A percentile compares a stretch with the other conserved stretches of the same genome.
Evolutionary conservation across 2,888 invertebrate species (phyloP).

Genomic region (Eupelmus urozonus): DNA sequence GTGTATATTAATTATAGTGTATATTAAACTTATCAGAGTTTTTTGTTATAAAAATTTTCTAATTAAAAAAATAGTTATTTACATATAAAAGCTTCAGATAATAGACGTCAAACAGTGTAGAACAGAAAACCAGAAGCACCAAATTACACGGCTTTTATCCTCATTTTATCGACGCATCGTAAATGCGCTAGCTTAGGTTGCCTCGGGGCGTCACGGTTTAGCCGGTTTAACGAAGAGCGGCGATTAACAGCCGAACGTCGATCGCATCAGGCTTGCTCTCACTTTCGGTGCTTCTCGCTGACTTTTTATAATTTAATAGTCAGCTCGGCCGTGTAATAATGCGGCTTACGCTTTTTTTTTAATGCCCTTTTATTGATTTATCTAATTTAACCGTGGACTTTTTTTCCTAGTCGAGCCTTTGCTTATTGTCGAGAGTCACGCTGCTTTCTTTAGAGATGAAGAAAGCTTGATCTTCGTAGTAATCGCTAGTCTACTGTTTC

Average conservation of each 20-base stretch:
- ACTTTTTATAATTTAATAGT: neutral
- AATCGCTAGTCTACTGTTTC: too few relatives aligned
- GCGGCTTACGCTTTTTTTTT: neutral
- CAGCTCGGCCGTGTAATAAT: neutral
- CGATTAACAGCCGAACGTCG: slow-evolving; percentile 19
- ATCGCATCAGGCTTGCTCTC: slow-evolving; percentile 12
- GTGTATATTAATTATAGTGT: too few relatives aligned
- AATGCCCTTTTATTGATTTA: slow-evolving; percentile 2
- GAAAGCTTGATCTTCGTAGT: too few relatives aligned
- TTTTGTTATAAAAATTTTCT: too few relatives aligned
- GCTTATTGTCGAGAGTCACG: too few relatives aligned
- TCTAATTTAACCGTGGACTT: neutral
- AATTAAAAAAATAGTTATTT: too few relatives aligned
- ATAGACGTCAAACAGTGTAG: too few relatives aligned
- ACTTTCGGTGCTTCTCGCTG: slow-evolving; percentile 19
- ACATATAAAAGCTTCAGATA: too few relatives aligned
- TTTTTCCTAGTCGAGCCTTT: too few relatives aligned
- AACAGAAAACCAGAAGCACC: neutral
- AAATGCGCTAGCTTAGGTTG: neutral
- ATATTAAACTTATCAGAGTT: too few relatives aligned
- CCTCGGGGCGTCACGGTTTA: slow-evolving; percentile 10
- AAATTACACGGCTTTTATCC: slow-evolving; percentile 15
- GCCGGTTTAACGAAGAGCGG: slow-evolving; percentile 1
- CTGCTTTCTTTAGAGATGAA: too few relatives aligned
- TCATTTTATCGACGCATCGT: slow-evolving; percentile 21